Conservation (phyloP, 1,140 invertebrate species). For the roundworm (Caenorhabditis elegans) region WBcel235 BX284602.5:9371501-9372000, state of each 20-base stretch:
- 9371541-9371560: constrained; percentile 30
- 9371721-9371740: constrained; percentile 4
- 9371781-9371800: not conserved
- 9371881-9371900: too few species aligned
- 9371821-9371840: too few species aligned
- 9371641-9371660: constrained; percentile 24
- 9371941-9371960: too few species aligned
- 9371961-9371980: too few species aligned
- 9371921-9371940: too few species aligned
- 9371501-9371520: constrained; percentile 17
- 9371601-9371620: constrained; percentile 36
- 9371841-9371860: too few species aligned
- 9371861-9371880: too few species aligned
- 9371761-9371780: not conserved
- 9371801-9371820: too few species aligned
- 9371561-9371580: constrained; percentile 31
- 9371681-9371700: constrained; percentile 20
- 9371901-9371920: too few species aligned
- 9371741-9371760: constrained; percentile 11
- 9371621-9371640: not conserved
- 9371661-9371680: not conserved
- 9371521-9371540: constrained; percentile 27
- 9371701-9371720: constrained; percentile 43
- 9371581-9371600: too few species aligned
- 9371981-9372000: too few species aligned